Evolutionary conservation across 2,888 invertebrate species (phyloP).

Genomic region (Drosophila affinis): DNA sequence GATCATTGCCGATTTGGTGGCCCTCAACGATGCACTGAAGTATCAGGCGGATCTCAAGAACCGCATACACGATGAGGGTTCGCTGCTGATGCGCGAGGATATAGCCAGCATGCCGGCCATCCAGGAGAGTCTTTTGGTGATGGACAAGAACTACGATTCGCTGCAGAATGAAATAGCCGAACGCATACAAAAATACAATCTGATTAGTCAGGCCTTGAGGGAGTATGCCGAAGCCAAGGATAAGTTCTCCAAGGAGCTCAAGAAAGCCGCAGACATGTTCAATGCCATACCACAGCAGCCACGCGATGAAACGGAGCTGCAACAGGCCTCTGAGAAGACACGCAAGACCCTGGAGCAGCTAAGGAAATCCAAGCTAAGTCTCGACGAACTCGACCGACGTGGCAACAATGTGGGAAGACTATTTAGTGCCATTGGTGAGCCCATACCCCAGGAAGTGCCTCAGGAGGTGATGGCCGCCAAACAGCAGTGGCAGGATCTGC

Average conservation of each 20-base stretch:
- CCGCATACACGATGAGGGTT: constrained; percentile 91
- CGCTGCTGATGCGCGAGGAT: constrained; percentile 92
- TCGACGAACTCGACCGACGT: constrained; percentile 92
- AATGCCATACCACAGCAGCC: constrained; percentile 88
- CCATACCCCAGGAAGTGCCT: constrained; percentile 84
- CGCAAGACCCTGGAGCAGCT: constrained; percentile 90
- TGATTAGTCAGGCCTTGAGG: constrained; percentile 89
- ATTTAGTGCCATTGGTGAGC: constrained; percentile 84
- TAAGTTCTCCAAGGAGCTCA: constrained; percentile 88
- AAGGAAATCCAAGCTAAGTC: constrained; percentile 89
- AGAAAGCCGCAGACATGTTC: constrained; percentile 88
- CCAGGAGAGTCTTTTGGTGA: constrained; percentile 90
- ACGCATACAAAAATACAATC: constrained; percentile 89
- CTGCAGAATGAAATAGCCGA: constrained; percentile 90
- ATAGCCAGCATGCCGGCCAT: constrained; percentile 91
- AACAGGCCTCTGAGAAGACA: constrained; percentile 88
- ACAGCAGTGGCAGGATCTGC: constrained; percentile 88
- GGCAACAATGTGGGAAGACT: constrained; percentile 84
- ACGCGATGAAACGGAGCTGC: constrained; percentile 89
- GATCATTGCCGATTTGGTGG: constrained; percentile 84
- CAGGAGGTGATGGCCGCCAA: constrained; percentile 86
- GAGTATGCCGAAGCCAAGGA: constrained; percentile 90
- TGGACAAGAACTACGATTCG: constrained; percentile 93
- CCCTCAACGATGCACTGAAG: constrained; percentile 86
- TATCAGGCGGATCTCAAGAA: constrained; percentile 87